phyloP scores from a whole-genome alignment of 1,140 invertebrate genomes.

The Bathynomus jamesi region DNA sequence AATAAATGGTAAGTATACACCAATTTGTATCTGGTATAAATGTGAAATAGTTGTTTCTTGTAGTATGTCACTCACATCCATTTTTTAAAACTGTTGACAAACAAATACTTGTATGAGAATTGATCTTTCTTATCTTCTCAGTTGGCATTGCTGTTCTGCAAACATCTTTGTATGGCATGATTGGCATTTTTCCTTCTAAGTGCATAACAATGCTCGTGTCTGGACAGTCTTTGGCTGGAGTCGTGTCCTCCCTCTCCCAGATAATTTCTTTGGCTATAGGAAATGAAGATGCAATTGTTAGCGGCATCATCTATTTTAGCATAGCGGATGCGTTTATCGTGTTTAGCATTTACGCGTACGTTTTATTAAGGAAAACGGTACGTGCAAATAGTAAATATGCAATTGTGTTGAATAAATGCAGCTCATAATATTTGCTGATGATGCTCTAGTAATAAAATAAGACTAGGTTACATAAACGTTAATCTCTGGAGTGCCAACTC shows the following conservation, averaged over 20 bases:
- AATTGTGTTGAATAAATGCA: no score
- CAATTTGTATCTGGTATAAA: constrained; percentile 47
- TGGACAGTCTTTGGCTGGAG: constrained; percentile 81
- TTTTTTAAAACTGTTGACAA: not conserved
- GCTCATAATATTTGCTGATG: no score
- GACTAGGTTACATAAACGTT: no score
- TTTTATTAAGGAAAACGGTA: constrained; percentile 58
- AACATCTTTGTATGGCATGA: constrained; percentile 74
- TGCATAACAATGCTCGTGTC: constrained; percentile 79
- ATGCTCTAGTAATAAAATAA: no score
- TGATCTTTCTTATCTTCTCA: not conserved
- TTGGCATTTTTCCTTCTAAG: constrained; percentile 69
- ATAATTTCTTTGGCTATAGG: constrained; percentile 60
- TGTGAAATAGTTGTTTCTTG: constrained; percentile 44
- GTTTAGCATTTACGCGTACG: constrained; percentile 60
- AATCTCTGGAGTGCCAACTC: no score
- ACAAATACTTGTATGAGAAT: not conserved
- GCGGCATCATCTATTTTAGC: constrained; percentile 30
- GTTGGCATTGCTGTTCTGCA: constrained; percentile 56
- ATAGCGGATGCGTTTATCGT: constrained; percentile 46
- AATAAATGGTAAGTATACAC: constrained; percentile 36
- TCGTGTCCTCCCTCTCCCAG: constrained; percentile 74
- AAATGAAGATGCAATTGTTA: constrained; percentile 13
- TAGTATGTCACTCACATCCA: not conserved
- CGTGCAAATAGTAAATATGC: no score